Base-by-base conservation (phyloP, 2,888 invertebrate species). In the Lochmaea capreae region DNA sequence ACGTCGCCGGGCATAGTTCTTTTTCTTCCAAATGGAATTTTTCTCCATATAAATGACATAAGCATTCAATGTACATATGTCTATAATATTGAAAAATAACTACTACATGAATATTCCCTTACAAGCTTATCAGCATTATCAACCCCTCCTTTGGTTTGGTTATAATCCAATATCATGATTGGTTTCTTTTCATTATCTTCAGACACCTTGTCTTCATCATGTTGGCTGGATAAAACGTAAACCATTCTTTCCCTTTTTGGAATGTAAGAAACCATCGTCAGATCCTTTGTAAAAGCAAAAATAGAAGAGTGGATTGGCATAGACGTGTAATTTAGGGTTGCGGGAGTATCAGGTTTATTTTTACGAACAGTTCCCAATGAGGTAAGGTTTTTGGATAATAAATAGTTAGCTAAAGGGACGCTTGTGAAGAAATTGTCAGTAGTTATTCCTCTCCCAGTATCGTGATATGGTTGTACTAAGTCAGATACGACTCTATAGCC, bases 371-470 rank as follows among this genome's bases (percentile, higher is more conserved):
- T 77, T 22, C 75, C 75, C 43, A 74, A 65, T 66, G 68, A 59
- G 6, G 74, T 76, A 4, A 76, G 65, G n/a, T 69, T 65, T 62
- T 76, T 76, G n/a, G 61, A 54, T 16, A 71, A 66, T 63, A 74
- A 61, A 39, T 74, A 66, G 22, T 68, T 57, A 12, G 76, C 76
- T 39, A 74, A 67, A 11, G 68, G 43, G 49, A 74, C 68, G 71
- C 69, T 71, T 46, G 74, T 71, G 46, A 74, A 74, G 66, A 69
- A 69, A 65, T 73, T 65, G 18, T 73, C 65, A 18, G 77, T 76
- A 14, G 73, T 77, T 22, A 78, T 72, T 33, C 71, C 75, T 65
- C 73, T 71, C 58, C 78, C 18, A 72, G 63, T 73, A 18, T 54
- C 72, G 46, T 67, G 49, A 49, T 68, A 72, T 16, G 71, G 68